phyloP scores from a whole-genome alignment of 2,797 vertebrate species.

The Hippocampus kuda region DNA sequence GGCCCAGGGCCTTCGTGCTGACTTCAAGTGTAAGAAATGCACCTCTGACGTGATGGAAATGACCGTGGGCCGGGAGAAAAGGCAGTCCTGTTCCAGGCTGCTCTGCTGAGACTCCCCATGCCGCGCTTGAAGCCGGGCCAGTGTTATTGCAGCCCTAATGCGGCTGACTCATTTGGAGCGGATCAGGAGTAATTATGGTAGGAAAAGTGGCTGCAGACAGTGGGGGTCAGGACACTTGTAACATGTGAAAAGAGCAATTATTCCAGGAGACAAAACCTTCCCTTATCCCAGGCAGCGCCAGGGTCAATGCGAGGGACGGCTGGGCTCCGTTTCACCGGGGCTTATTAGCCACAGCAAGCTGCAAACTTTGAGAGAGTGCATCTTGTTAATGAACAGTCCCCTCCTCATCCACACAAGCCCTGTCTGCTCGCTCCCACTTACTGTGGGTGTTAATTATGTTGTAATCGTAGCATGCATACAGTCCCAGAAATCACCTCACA shows the following conservation, averaged over 20 bases:
- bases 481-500: conserved; percentile 61
- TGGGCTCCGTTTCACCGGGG: conserved; percentile 64
- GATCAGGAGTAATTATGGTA: conserved; percentile 75
- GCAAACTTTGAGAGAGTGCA: conserved; percentile 71
- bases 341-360: conserved; percentile 70
- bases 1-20: conserved; percentile 59
- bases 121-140: conserved; percentile 66
- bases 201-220: conserved; percentile 68
- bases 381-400: conserved; percentile 70
- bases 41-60: conserved; percentile 72
- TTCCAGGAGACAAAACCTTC: conserved; percentile 75
- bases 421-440: conserved; percentile 56
- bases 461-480: conserved; percentile 65
- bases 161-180: conserved; percentile 71
- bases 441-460: conserved; percentile 70
- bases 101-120: conserved; percentile 67
- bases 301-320: conserved; percentile 67
- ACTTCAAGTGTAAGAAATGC: conserved; percentile 71
- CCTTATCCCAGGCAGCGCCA: conserved; percentile 69
- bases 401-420: conserved; percentile 50
- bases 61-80: conserved; percentile 63
- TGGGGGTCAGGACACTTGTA: conserved; percentile 78
- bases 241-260: conserved; percentile 83
- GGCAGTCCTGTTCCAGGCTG: conserved; percentile 66
- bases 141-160: conserved; percentile 73